Conservation (phyloP, 1,140 invertebrate genomes). For the Sitophilus oryzae region DNA sequence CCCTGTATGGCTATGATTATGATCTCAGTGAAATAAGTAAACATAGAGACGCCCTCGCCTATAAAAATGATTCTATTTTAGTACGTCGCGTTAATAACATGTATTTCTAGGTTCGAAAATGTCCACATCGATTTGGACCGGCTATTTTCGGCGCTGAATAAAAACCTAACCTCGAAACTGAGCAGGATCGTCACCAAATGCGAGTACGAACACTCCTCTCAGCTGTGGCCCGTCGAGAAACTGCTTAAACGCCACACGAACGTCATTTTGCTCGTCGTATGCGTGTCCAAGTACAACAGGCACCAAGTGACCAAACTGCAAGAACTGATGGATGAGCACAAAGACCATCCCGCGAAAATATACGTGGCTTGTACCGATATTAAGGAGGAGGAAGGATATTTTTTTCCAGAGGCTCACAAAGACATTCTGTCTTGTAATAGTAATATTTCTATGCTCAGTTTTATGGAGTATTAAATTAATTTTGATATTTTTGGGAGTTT, state of each 20-base stretch:
- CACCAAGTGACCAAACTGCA: conserved; percentile 17
- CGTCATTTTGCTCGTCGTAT: conserved; percentile 13
- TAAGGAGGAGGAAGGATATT: conserved; percentile 8
- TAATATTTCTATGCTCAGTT: conserved; percentile 16
- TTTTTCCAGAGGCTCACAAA: conserved; percentile 21
- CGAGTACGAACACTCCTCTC: conserved; percentile 13
- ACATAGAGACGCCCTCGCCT: too few species aligned
- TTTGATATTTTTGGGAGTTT: too few species aligned
- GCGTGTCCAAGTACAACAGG: conserved; percentile 19
- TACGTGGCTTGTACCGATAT: conserved; percentile 10
- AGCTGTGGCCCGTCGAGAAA: conserved; percentile 19
- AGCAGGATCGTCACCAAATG: conserved; percentile 19
- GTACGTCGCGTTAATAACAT: too few species aligned
- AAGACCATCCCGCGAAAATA: conserved; percentile 16
- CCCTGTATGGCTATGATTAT: too few species aligned
- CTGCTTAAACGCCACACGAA: conserved; percentile 11
- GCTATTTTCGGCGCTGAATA: conserved; percentile 15
- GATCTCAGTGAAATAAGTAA: too few species aligned
- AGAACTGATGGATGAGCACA: conserved; percentile 8
- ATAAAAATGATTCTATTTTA: too few species aligned
- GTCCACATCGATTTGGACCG: conserved; percentile 19
- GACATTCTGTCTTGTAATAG: conserved; percentile 18
- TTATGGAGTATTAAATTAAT: conserved; percentile 19
- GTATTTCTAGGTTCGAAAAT: conserved; percentile 22
- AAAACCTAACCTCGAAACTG: conserved; percentile 1